Evolutionary conservation across 2,113 vertebrate species (phyloP), one percentile per base, ranked within the genome.

Genomic region (Mobula hypostoma): DNA sequence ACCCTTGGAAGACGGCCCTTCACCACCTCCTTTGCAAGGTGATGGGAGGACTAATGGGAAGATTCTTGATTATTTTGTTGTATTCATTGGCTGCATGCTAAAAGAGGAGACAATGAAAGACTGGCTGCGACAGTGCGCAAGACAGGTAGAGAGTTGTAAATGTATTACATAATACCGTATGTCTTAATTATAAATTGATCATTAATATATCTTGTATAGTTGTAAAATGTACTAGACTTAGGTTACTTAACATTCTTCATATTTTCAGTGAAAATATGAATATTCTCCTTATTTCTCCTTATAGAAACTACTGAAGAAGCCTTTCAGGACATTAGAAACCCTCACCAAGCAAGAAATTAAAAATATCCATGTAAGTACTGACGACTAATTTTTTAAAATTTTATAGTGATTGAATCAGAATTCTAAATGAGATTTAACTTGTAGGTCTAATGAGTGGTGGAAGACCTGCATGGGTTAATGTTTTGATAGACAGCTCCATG

Each of bases 61-160:
- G 7, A 95, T 95, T 1, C 97, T 97, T 61, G 95, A 97, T 94
- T 97, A 95, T 95, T 98, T 98, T 97, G 97, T 99, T 19, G 95
- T 98, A 61, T 98, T 99, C 94, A 95, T 98, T 29, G 98, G 98
- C 90, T 98, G 98, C 94, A 97, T 97, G 91, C 97, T 99, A 82
- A 97, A 98, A 74, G 98, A 98, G 95, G 98, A 98, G 0, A 97
- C 95, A n/a, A 95, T 99, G 72, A 99, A 99, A 96, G 98, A 98
- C 94, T 99, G 98, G 99, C 98, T 99, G 68, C 96, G 98, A 79
- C 97, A 98, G 94, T 98, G 98, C 21, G 97, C 98, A 32, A 98
- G 98, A 96, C 98, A 98, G 98, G 99, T 99, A 76, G 68, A 93
- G 68, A 27, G 68, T 93, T 93, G 24, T 74, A 63, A 88, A 88